phyloP scores from a whole-genome alignment of 2,113 vertebrate genomes.

The Anolis carolinensis region DNA sequence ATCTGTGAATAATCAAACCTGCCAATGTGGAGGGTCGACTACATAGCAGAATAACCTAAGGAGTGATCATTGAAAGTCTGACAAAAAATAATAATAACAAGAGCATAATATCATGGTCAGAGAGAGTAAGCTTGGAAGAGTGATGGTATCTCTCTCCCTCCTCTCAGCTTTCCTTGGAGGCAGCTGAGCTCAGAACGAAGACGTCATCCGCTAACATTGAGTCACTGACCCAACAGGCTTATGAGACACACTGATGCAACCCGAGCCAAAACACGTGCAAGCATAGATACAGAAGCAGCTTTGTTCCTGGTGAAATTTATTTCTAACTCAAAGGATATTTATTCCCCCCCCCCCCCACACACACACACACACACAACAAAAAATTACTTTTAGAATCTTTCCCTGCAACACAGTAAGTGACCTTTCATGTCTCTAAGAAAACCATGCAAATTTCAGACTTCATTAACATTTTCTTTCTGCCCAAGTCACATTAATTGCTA shows the following conservation, averaged over 20 bases:
- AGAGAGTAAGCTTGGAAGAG: neutral
- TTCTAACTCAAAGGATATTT: neutral
- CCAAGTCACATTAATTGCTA: neutral
- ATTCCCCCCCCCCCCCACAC: neutral
- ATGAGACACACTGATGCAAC: neutral
- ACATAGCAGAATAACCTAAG: too few relatives aligned
- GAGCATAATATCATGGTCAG: neutral
- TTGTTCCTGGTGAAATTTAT: neutral
- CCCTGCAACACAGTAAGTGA: neutral
- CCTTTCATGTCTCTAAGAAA: conserved; percentile 19
- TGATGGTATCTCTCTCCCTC: too few relatives aligned
- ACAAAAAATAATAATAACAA: neutral
- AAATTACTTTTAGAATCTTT: neutral
- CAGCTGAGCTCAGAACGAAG: neutral
- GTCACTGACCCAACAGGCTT: neutral
- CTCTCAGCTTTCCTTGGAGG: too few relatives aligned
- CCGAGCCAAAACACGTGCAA: neutral
- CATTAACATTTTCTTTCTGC: conserved; percentile 21
- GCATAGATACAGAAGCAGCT: too few relatives aligned
- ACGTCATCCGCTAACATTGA: neutral
- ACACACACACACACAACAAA: neutral
- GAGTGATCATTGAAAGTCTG: neutral
- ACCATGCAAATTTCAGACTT: conserved; percentile 31
- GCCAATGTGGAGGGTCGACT: too few relatives aligned
- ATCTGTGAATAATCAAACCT: neutral